Evolutionary conservation across 2,797 vertebrate genomes (phyloP), one percentile per base, ranked within the genome.

Genomic region (Falco rusticolus): DNA sequence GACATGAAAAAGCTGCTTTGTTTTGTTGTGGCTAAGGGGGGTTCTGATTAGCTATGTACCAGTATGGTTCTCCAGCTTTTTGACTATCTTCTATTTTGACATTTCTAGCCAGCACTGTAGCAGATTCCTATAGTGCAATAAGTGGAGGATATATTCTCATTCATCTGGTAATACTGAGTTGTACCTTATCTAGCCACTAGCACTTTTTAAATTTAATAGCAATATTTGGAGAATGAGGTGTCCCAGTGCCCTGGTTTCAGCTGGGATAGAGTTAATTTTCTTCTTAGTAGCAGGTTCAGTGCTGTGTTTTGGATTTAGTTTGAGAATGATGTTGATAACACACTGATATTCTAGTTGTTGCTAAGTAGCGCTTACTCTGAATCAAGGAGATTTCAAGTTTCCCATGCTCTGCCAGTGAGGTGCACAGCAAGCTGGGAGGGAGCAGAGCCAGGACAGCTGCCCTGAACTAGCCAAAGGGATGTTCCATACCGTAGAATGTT

Each of bases 21-120:
- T 37, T 90, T 66, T 70, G n/a, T 50, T 83, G 25, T 28, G 22
- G 69, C 33, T 60, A 75, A 71, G 31, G 28, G 6, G 8, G 16
- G 21, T 77, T 77, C 12, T 29, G 25, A 45, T 66, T 26, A 43
- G 21, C 70, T 87, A 28, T 8, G 15, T 24, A 85, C 10, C 33
- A 53, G 22, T n/a, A n/a, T 0, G 0, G 21, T 82, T 76, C 47
- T 61, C 29, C 5, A 29, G 1, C 9, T 29, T 81, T 84, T 31
- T 57, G 9, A 33, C 20, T n/a, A 43, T 50, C 57, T 84, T 87
- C 64, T 72, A 57, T 89, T 82, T 77, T 50, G 43, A 79, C 11
- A 21, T 26, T 43, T 65, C 86, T 84, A 59, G 61, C 19, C 50
- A 88, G 50, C 31, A 57, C 37, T 34, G 37, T n/a, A 81, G 41